A percentile compares a stretch with the other conserved stretches of the same genome.
These are phyloP conservation scores for Dryadula phaetusa DNA, from an alignment of 2,888 invertebrate genomes.

Conservation along the genomic window DNA sequence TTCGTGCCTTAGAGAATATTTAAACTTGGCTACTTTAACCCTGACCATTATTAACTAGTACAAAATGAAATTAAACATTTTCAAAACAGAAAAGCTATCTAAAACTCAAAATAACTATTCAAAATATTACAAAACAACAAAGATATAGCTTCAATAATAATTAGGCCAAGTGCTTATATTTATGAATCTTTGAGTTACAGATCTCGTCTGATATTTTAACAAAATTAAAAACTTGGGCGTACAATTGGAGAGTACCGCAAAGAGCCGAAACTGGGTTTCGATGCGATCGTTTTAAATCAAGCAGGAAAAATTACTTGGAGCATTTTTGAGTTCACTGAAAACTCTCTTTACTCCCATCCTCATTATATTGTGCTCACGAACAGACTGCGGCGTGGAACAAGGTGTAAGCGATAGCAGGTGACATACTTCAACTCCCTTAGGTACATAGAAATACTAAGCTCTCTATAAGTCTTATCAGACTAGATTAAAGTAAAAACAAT, in stretches of 20 bases:
- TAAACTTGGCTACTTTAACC: background rate
- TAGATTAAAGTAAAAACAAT: too few species aligned
- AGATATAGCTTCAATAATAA: slow-evolving; percentile 23
- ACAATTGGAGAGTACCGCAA: slow-evolving; percentile 56
- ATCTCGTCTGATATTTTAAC: slow-evolving; percentile 42
- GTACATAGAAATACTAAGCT: too few species aligned
- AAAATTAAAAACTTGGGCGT: slow-evolving; percentile 45
- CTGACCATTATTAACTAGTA: background rate
- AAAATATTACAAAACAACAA: slow-evolving; percentile 22
- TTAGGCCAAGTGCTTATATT: slow-evolving; percentile 30
- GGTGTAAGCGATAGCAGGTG: slow-evolving; percentile 27
- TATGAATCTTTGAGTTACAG: slow-evolving; percentile 27
- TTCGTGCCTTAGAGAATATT: background rate
- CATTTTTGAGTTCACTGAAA: slow-evolving; percentile 74
- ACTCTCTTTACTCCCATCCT: slow-evolving; percentile 70
- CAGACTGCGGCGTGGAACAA: slow-evolving; percentile 50
- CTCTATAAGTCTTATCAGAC: too few species aligned
- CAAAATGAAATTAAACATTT: slow-evolving; percentile 6
- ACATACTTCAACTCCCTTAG: background rate
- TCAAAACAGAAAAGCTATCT: background rate
- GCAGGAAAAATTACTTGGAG: slow-evolving; percentile 77
- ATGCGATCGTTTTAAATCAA: slow-evolving; percentile 75
- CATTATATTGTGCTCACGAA: slow-evolving; percentile 81
- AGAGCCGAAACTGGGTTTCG: slow-evolving; percentile 64
- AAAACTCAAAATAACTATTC: background rate